Base-by-base conservation (phyloP, 2,797 vertebrate genomes). In the Lophius americanus region DNA sequence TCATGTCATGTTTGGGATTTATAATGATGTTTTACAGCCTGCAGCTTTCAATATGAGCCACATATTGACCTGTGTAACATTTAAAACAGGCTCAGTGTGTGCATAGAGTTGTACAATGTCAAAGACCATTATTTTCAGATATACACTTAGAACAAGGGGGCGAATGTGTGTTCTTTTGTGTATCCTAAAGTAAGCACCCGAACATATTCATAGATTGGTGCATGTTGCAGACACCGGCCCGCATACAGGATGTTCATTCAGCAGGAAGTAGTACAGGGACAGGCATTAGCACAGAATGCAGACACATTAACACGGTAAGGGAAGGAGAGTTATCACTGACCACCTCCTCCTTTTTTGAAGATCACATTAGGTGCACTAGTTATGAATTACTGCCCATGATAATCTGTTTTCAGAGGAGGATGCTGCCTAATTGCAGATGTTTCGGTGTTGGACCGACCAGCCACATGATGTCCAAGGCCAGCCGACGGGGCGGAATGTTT, bases 1-100 rank as follows among this genome's bases (percentile, higher is more conserved):
- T 82, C 80, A 76, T 79, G 81, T 89, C 89, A 90, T 83, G 87
- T 87, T 77, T 88, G 70, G 73, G 78, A 86, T 86, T 80, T 78
- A 72, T 81, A 64, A 68, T 75, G 72, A 77, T 74, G 82, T 88
- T 93, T 94, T 92, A 92, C 63, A 69, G 70, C 83, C 70, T 53
- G 42, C 60, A 10, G 78, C 79, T 86, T 90, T 83, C 70, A 85
- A 88, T 81, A 90, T 79, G 79, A 85, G 80, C 79, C 63, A 73
- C 83, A 76, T 87, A 85, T 85, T 69, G 59, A 68, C 78, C 82
- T 79, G 78, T 64, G 72, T 92, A 89, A 91, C 68, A 85, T 92
- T 90, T 84, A 84, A 80, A 82, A 88, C 64, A 32, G 70, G 49
- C 75, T 64, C 37, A 9, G 66, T 76, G 79, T 86, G 76, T 84